A percentile compares a stretch with the other conserved stretches of the same genome.
Conservation (phyloP, 2,113 vertebrate genomes). For the Hemibagrus wyckioides region DNA sequence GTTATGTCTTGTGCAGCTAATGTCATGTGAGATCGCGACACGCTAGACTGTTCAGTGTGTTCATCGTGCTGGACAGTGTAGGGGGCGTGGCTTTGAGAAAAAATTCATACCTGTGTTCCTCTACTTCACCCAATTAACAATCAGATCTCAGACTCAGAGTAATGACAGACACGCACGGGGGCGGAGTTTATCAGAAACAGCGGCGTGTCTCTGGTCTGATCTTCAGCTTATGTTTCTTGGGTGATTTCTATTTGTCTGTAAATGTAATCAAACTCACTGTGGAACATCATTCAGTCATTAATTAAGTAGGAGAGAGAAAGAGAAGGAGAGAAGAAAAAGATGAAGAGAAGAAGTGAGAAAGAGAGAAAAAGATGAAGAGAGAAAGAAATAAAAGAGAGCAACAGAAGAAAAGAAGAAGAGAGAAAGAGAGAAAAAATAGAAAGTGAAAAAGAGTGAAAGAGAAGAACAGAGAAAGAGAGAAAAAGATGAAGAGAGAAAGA, state of each 20-base stretch:
- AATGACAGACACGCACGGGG: not conserved
- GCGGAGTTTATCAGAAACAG: too few relatives aligned
- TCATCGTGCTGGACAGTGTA: not conserved
- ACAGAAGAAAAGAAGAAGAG: too few relatives aligned
- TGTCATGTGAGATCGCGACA: not conserved
- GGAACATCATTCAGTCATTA: not conserved
- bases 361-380: too few relatives aligned
- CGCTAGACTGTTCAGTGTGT: not conserved
- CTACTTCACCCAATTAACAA: not conserved
- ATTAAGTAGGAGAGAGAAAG: too few relatives aligned
- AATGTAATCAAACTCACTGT: not conserved
- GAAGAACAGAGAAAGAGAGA: too few relatives aligned
- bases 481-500: too few relatives aligned
- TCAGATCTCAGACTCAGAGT: not conserved
- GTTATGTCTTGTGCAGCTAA: not conserved
- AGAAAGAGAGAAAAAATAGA: too few relatives aligned
- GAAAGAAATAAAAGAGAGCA: too few relatives aligned
- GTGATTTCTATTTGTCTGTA: not conserved
- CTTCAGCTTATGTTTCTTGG: not conserved
- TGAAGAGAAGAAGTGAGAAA: too few relatives aligned
- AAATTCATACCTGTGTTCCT: not conserved
- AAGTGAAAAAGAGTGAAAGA: too few relatives aligned
- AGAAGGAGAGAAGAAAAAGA: too few relatives aligned
- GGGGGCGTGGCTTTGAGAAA: not conserved
- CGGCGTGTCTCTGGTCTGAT: not conserved